Conservation (phyloP, 2,888 invertebrate genomes). For the Drosophila bunnanda region DNA sequence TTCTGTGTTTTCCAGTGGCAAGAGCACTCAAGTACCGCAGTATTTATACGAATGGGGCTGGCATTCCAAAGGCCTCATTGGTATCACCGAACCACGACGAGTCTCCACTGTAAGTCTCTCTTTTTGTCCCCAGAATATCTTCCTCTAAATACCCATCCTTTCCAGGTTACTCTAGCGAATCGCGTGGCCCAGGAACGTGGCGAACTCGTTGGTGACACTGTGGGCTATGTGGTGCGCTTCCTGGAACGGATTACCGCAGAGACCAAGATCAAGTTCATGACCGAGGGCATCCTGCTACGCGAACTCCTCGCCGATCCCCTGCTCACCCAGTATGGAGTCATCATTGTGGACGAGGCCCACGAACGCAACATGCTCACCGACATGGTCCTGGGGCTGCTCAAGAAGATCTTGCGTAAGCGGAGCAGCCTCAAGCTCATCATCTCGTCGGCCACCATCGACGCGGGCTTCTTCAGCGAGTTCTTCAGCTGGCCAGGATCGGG, state of each 20-base stretch:
- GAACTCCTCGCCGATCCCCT: conserved; percentile 98
- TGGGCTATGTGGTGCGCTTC: conserved; percentile 95
- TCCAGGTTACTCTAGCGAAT: conserved; percentile 90
- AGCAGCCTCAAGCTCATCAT: conserved; percentile 93
- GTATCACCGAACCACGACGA: conserved; percentile 96
- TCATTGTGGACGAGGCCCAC: conserved; percentile 98
- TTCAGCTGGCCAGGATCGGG: conserved; percentile 86
- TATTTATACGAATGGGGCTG: conserved; percentile 95
- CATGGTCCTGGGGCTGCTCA: conserved; percentile 95
- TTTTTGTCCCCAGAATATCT: rapidly evolving
- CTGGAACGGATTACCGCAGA: conserved; percentile 87
- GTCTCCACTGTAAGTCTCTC: conserved; percentile 88
- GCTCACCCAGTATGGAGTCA: conserved; percentile 93
- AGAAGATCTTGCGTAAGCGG: conserved; percentile 95
- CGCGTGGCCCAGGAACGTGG: conserved; percentile 96
- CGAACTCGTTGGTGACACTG: conserved; percentile 89
- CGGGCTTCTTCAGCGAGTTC: conserved; percentile 92
- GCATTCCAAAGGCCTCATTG: conserved; percentile 91
- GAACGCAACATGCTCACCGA: conserved; percentile 97
- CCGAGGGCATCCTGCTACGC: conserved; percentile 96
- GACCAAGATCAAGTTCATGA: conserved; percentile 95
- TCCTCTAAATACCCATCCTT: neutral
- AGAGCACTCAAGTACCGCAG: conserved; percentile 86
- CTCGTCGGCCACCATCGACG: conserved; percentile 98
- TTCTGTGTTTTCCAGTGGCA: conserved; percentile 87